Conservation (phyloP, 2,797 vertebrate genomes). For the Syngnathus acus region DNA sequence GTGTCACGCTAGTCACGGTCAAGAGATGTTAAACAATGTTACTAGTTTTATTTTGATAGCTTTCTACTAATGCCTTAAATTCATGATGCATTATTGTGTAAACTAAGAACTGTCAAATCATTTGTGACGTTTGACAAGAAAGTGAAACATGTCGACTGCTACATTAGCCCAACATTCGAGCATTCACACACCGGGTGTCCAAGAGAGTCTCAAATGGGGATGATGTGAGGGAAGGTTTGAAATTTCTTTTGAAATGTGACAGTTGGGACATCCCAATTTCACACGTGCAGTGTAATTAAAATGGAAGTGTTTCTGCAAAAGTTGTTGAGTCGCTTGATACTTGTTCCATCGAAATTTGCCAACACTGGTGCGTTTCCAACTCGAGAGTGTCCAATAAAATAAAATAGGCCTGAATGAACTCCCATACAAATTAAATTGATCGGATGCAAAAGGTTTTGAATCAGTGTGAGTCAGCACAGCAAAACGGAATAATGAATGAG, state of each 20-base stretch:
- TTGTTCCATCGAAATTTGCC: no score
- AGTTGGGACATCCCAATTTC: no score
- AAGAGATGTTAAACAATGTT: background rate
- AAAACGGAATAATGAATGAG: slow-evolving; percentile 16
- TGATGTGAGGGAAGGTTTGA: no score
- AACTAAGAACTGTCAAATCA: background rate
- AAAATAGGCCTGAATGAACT: slow-evolving; percentile 1
- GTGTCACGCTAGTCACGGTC: background rate
- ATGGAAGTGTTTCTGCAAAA: no score
- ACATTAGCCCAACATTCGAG: background rate
- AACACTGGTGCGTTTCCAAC: no score
- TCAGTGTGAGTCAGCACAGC: slow-evolving; percentile 36
- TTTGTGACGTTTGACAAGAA: no score
- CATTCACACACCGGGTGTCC: background rate
- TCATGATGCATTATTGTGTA: no score
- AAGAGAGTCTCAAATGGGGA: background rate
- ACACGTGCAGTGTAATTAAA: no score
- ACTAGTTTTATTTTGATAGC: background rate
- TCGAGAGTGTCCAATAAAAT: no score
- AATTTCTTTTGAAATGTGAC: no score
- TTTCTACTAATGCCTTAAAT: background rate
- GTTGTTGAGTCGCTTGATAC: no score
- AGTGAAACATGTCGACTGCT: no score
- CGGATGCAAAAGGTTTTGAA: slow-evolving; percentile 35
- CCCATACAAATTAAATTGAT: slow-evolving; percentile 10